Conservation (phyloP, 2,888 invertebrate genomes). For the Octonoba sinensis region DNA sequence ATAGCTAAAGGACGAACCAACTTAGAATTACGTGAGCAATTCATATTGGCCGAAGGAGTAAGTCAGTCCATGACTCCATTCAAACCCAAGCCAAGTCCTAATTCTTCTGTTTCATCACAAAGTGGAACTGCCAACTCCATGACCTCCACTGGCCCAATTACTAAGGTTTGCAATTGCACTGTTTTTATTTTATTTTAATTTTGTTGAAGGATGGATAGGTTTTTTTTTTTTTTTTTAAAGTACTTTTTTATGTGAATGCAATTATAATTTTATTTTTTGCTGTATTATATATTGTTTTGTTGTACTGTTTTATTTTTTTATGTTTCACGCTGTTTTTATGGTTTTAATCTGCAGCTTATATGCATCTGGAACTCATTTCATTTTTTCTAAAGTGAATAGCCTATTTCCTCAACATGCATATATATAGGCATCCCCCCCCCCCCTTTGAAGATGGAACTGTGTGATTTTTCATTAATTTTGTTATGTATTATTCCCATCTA, state of each 20-base stretch:
- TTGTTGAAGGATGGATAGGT: background rate
- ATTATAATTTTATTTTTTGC: background rate
- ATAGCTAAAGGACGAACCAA: constrained; percentile 99
- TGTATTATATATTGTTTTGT: background rate
- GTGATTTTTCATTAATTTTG: too few relatives aligned
- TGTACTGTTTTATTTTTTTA: background rate
- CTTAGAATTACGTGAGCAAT: constrained; percentile 98
- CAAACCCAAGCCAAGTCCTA: constrained; percentile 84
- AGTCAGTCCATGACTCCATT: constrained; percentile 99
- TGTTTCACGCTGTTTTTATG: background rate
- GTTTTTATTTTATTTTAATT: background rate
- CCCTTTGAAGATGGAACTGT: too few relatives aligned
- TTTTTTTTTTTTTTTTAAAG: background rate
- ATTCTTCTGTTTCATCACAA: constrained; percentile 69
- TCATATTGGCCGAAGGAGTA: constrained; percentile 97
- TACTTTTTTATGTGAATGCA: background rate
- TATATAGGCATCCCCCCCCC: too few relatives aligned
- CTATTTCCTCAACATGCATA: too few relatives aligned
- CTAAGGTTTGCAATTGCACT: constrained; percentile 80
- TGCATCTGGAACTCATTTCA: too few relatives aligned
- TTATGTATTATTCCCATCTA: too few relatives aligned
- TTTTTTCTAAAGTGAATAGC: too few relatives aligned
- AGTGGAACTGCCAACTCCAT: constrained; percentile 76
- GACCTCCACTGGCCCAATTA: constrained; percentile 87
- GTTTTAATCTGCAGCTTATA: background rate